These are phyloP conservation scores for Andrena chrysosceles DNA, from an alignment of 2,888 invertebrate species.

Conservation along the genomic window DNA sequence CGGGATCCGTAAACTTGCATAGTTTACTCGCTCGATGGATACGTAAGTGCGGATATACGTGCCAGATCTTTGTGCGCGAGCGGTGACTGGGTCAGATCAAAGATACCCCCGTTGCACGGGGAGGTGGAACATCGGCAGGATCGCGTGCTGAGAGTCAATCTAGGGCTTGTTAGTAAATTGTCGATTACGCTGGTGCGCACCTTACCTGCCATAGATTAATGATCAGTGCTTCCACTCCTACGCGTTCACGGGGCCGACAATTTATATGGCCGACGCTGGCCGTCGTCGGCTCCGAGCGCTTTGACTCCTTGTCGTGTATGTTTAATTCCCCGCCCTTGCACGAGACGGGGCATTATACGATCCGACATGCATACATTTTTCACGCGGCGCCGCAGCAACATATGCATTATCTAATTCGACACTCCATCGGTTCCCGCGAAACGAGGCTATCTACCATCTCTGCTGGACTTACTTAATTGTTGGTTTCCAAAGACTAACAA, in stretches of 20 bases:
- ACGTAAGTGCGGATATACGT: slow-evolving; percentile 33
- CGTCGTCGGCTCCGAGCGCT: slow-evolving; percentile 46
- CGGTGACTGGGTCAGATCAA: slow-evolving; percentile 76
- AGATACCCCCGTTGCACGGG: slow-evolving; percentile 60
- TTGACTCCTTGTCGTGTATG: slow-evolving; percentile 43
- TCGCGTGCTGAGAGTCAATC: slow-evolving; percentile 71
- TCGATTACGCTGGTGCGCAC: slow-evolving; percentile 66
- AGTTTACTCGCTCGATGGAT: slow-evolving; percentile 56
- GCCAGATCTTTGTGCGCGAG: slow-evolving; percentile 38
- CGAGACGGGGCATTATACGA: slow-evolving; percentile 30
- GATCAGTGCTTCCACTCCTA: slow-evolving; percentile 73
- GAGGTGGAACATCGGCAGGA: slow-evolving; percentile 49
- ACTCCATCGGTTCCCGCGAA: slow-evolving; percentile 9
- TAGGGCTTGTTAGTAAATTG: slow-evolving; percentile 60
- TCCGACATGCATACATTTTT: slow-evolving; percentile 39
- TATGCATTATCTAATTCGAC: slow-evolving; percentile 10
- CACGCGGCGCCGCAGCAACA: neutral
- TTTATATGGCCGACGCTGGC: slow-evolving; percentile 57
- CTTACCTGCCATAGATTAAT: slow-evolving; percentile 73
- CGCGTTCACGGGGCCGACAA: slow-evolving; percentile 64
- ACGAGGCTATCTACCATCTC: slow-evolving; percentile 30
- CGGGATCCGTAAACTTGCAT: slow-evolving; percentile 59
- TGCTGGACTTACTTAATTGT: neutral
- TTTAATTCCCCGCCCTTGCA: slow-evolving; percentile 43
- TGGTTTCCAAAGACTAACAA: no score